A percentile compares a stretch with the other conserved stretches of the same genome.
These are phyloP conservation scores for Galerucella pusilla DNA, from an alignment of 2,888 invertebrate species.

Conservation along the genomic window DNA sequence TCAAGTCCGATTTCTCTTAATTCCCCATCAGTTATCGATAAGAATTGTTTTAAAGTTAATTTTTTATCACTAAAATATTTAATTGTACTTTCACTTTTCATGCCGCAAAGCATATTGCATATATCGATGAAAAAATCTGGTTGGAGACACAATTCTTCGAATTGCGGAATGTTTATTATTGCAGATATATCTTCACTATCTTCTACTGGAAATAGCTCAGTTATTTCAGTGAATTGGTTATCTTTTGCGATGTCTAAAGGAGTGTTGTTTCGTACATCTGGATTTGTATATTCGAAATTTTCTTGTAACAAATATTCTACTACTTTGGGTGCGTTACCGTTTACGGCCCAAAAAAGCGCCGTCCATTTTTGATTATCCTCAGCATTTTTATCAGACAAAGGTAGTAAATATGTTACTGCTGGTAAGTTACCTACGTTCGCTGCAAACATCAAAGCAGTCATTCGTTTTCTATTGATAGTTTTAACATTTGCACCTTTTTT, in stretches of 20 bases:
- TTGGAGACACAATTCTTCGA: slow-evolving; percentile 53
- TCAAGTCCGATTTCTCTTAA: slow-evolving; percentile 70
- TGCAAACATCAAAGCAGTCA: slow-evolving; percentile 75
- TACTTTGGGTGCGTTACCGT: slow-evolving; percentile 68
- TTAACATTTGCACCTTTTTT: slow-evolving; percentile 69
- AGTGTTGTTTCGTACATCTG: slow-evolving; percentile 68
- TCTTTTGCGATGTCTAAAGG: slow-evolving; percentile 68
- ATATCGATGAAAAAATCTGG: slow-evolving; percentile 69
- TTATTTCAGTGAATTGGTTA: slow-evolving; percentile 67
- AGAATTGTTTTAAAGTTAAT: slow-evolving; percentile 69
- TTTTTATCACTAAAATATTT: slow-evolving; percentile 65
- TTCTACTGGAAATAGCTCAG: slow-evolving; percentile 64
- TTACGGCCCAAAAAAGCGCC: slow-evolving; percentile 73
- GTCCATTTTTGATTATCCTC: slow-evolving; percentile 73
- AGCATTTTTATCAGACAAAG: slow-evolving; percentile 69
- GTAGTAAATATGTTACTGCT: slow-evolving; percentile 69
- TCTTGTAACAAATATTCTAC: slow-evolving; percentile 68
- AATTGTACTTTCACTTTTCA: slow-evolving; percentile 69
- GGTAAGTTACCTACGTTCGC: slow-evolving; percentile 66
- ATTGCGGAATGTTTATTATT: slow-evolving; percentile 43
- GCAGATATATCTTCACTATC: slow-evolving; percentile 53
- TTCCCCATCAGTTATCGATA: slow-evolving; percentile 70
- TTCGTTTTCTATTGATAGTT: slow-evolving; percentile 69
- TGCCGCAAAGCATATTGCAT: slow-evolving; percentile 69
- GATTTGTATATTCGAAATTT: slow-evolving; percentile 67